Conservation (phyloP, 2,113 vertebrate genomes). For the Empidonax alnorum region DNA sequence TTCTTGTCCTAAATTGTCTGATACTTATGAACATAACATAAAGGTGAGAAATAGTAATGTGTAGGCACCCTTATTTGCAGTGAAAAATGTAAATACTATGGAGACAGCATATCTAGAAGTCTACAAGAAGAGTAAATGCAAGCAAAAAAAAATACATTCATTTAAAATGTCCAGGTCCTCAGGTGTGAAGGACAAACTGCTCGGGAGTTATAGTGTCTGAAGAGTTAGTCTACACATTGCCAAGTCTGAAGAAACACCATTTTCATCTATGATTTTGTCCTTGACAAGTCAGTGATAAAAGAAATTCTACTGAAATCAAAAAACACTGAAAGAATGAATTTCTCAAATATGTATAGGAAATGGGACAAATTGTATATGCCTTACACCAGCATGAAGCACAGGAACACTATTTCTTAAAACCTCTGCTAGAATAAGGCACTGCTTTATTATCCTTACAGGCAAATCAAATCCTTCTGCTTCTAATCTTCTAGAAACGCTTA, state of each 20-base stretch:
- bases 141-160: background rate
- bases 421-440: background rate
- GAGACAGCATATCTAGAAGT: background rate
- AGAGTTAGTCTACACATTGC: background rate
- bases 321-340: background rate
- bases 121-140: rapidly evolving
- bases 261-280: background rate
- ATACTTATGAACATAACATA: background rate
- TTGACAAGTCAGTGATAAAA: background rate
- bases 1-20: background rate
- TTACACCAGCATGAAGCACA: background rate
- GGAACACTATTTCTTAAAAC: background rate
- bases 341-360: background rate
- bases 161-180: background rate
- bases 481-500: conserved; percentile 3
- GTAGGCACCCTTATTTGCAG: background rate
- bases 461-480: conserved; percentile 17
- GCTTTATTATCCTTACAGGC: background rate
- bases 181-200: background rate
- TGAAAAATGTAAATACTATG: background rate
- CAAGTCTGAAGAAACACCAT: background rate
- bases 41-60: background rate
- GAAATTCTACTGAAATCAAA: background rate
- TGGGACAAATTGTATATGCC: background rate
- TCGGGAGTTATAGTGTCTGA: background rate